Evolutionary conservation across 1,140 invertebrate genomes (phyloP), one percentile per base, ranked within the genome.

Genomic region (Yoshiicerus persimilis): DNA sequence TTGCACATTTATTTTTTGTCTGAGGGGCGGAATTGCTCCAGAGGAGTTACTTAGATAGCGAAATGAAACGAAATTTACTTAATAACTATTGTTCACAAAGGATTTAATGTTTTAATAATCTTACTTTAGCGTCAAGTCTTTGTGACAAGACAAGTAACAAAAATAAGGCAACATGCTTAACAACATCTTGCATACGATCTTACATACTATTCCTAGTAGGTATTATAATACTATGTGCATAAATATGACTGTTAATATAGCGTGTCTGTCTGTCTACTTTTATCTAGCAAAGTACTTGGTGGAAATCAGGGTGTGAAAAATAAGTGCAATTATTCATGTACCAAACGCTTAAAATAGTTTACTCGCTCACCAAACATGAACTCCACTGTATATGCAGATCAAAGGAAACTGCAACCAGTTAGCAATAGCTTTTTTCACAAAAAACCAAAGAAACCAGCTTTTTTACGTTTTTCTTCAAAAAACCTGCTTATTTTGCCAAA

Each of bases 291-390:
- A 34, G 38, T 20, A 80, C 11, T 16, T 32, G 1, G 75, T 80
- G 75, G n/a, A 80, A 80, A 80, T 80, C 32, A 32, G 75, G 75
- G 75, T 80, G 75, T 80, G 75, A 80, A 80, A 80, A 80, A 38
- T 56, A 70, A 30, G 16, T 70, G 66, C 66, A 70, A 36, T 20
- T 30, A 5, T 20, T 4, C 1, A 25, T 4, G 5, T 30, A 27
- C 23, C 23, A 70, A 27, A n/a, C n/a, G n/a, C n/a, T n/a, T n/a
- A n/a, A n/a, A n/a, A n/a, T n/a, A n/a, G n/a, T n/a, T n/a, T n/a
- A n/a, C n/a, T n/a, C n/a, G n/a, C n/a, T n/a, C n/a, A n/a, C n/a
- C n/a, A n/a, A n/a, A n/a, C n/a, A n/a, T n/a, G n/a, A n/a, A n/a
- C n/a, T n/a, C n/a, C n/a, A n/a, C n/a, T n/a, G n/a, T n/a, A n/a